phyloP scores from a whole-genome alignment of 2,113 vertebrate species.

The Colossoma macropomum region DNA sequence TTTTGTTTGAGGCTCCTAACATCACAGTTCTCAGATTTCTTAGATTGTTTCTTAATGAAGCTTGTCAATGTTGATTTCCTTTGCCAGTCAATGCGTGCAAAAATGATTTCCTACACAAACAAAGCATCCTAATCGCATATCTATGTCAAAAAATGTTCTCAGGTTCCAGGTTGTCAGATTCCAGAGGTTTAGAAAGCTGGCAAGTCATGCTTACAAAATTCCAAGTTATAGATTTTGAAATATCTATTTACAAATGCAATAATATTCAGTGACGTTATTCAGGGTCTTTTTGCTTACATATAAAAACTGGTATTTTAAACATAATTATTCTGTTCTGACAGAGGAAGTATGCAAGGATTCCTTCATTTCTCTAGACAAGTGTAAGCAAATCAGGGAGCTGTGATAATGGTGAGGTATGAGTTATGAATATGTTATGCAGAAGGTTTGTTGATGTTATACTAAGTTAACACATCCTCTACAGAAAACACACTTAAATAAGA shows the following conservation, averaged over 20 bases:
- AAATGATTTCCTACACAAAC: slow-evolving; percentile 2
- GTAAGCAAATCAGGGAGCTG: slow-evolving; percentile 41
- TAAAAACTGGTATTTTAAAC: slow-evolving; percentile 43
- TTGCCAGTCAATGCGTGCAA: slow-evolving; percentile 14
- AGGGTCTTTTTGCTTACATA: slow-evolving; percentile 19
- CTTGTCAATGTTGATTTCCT: slow-evolving; percentile 17
- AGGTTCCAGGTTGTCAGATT: not conserved
- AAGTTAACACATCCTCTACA: slow-evolving; percentile 35
- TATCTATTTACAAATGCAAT: slow-evolving; percentile 35
- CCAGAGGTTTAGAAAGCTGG: not conserved
- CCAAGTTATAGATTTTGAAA: slow-evolving; percentile 16
- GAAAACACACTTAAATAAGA: too few species aligned
- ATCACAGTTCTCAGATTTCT: slow-evolving; percentile 23
- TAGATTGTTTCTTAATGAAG: slow-evolving; percentile 13
- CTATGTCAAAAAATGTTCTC: not conserved
- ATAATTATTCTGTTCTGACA: slow-evolving; percentile 40
- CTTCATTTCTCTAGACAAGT: slow-evolving; percentile 38
- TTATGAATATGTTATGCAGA: slow-evolving; percentile 25
- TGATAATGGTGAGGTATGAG: slow-evolving; percentile 37
- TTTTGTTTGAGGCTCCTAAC: not conserved
- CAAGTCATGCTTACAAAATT: not conserved
- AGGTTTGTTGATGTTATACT: slow-evolving; percentile 48
- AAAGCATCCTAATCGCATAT: not conserved
- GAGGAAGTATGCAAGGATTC: slow-evolving; percentile 42
- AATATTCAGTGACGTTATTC: slow-evolving; percentile 32